Evolutionary conservation across 2,113 vertebrate species (phyloP), one percentile per base, ranked within the genome.

Genomic region (Cololabis saira): DNA sequence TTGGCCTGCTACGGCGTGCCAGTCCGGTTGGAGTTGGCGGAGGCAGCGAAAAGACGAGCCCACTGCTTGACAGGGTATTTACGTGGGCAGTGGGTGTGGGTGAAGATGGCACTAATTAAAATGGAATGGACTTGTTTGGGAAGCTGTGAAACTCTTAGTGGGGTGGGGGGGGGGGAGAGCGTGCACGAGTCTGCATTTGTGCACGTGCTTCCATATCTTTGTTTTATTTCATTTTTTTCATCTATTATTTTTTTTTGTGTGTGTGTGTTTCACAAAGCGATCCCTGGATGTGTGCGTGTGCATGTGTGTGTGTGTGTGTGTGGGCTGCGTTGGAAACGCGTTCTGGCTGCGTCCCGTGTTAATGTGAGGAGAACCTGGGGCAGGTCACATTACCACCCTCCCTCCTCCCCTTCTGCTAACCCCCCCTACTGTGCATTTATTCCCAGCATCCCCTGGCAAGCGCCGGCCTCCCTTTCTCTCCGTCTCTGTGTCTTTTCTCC

Each of bases 301-400:
- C 64, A 24, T 3, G 17, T 37, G 45, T 65, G 54, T 19, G 49
- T 37, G 13, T 4, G 62, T 73, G 67, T 74, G 87, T 75, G 89
- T 85, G 87, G 87, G 91, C 82, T 78, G 83, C 62, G 68, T 90
- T 93, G 93, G 92, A 94, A 80, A 68, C 87, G 66, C 78, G 82
- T 91, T 86, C 86, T 93, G 93, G 93, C 92, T 74, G 83, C 68
- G 64, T 70, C 87, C 77, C 27, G 85, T 92, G 91, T 92, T 93
- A 93, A 92, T 88, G 90, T 92, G 91, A 91, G 86, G 91, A 92
- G 76, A 94, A 93, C 93, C 92, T 93, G 91, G 92, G 93, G 92
- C 93, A 93, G 92, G 93, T 92, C 92, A 92, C 78, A 68, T 80
- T 87, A 79, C 89, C 87, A 87, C 88, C 80, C 78, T 42, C 71